Base-by-base conservation (phyloP, 1,140 invertebrate species). In the Atta texana region DNA sequence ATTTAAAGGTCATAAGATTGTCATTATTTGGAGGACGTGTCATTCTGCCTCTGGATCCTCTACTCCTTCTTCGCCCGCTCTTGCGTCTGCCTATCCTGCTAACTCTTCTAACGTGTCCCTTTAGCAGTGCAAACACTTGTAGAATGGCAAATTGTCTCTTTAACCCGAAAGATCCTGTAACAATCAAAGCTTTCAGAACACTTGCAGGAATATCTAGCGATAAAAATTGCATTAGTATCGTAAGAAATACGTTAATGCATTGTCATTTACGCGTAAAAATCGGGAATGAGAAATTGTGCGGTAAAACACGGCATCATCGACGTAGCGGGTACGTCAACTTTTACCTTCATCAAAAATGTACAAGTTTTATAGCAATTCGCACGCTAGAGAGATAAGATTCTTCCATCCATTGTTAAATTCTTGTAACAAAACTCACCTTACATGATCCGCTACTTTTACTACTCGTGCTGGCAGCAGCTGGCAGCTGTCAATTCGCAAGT, bases 1-100 rank as follows among this genome's bases (percentile, higher is more conserved):
- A 93, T 94, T 98, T 98, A 91, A 98, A 98, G 88, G 97, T 98
- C 61, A 97, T 96, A 78, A 98, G 96, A 93, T 98, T 98, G 91
- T 98, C 97, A 94, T 97, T 97, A 77, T 97, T 97, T 31, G 97
- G 97, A 21, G 97, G 96, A 93, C 97, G 96, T 90, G 96, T 96
- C 96, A 96, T 96, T 74, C 91, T 91, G 92, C 90, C 87, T 92
- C 90, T 93, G 64, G 84, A 77, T 92, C 89, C 90, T 93, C 87
- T 84, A 59, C 86, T 92, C 77, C 89, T 87, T 88, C 89, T 88
- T 74, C 69, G 55, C 69, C 90, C 88, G 53, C 90, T 87, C 91
- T 89, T 92, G 76, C 85, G 89, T 93, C 87, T 92, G 89, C 90
- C 93, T 93, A 93, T 93, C 82, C 92, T 94, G 91, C 88, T 88